A percentile compares a stretch with the other conserved stretches of the same genome.
phyloP scores from a whole-genome alignment of 2,113 vertebrate species.

The Gallinago paraguaiae region DNA sequence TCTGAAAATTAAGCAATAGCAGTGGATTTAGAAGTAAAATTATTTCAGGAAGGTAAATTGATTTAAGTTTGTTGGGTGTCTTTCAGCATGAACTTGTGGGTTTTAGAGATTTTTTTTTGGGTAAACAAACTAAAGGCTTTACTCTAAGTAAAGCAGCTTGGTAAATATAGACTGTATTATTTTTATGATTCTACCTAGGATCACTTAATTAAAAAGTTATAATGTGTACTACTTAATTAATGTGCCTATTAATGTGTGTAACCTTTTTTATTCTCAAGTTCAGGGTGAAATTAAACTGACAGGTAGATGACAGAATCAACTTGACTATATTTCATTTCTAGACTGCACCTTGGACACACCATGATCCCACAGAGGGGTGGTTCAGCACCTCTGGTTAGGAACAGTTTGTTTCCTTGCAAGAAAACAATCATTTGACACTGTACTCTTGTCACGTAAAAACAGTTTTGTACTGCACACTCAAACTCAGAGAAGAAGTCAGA shows the following conservation, averaged over 20 bases:
- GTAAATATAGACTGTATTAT: not conserved
- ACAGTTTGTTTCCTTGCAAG: not conserved
- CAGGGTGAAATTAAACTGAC: not conserved
- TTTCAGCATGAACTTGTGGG: not conserved
- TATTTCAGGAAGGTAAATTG: not conserved
- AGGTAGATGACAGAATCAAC: not conserved
- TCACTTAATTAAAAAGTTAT: not conserved
- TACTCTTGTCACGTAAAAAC: not conserved
- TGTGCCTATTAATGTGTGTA: not conserved
- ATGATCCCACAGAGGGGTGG: rapidly evolving
- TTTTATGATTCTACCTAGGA: not conserved
- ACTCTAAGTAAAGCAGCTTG: not conserved
- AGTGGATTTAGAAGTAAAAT: slow-evolving; percentile 1
- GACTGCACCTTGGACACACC: not conserved
- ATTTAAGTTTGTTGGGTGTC: not conserved
- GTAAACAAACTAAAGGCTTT: not conserved
- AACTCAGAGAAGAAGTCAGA: not conserved
- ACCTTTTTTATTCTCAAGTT: not conserved
- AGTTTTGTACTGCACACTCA: not conserved
- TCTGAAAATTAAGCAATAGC: not conserved
- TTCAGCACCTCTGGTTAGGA: not conserved
- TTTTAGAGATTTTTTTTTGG: not conserved
- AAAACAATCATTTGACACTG: not conserved
- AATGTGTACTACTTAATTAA: not conserved
- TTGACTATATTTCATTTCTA: not conserved